Evolutionary conservation across 2,113 vertebrate genomes (phyloP).

Genomic region (Pungitius pungitius): DNA sequence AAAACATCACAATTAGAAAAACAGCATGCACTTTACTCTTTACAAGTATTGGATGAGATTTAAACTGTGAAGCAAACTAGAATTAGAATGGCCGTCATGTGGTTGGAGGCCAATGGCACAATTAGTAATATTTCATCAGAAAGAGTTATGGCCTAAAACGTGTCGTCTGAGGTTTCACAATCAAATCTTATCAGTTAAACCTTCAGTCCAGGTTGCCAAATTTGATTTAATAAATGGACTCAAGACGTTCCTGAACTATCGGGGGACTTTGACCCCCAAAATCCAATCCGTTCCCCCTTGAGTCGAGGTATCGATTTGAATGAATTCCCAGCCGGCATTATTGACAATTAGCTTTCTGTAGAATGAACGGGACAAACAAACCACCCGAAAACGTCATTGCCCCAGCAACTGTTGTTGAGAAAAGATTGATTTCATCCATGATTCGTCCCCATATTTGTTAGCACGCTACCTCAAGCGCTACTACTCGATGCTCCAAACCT

Average conservation of each 20-base stretch:
- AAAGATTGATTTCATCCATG: constrained; percentile 4
- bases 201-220: background rate
- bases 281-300: background rate
- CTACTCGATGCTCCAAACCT: background rate
- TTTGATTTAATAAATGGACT: background rate
- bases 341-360: background rate
- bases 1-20: background rate
- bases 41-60: too few species aligned
- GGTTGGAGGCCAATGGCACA: background rate
- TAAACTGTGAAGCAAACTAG: too few species aligned
- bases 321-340: background rate
- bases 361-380: background rate
- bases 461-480: background rate
- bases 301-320: background rate
- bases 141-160: background rate
- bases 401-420: background rate
- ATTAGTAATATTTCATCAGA: background rate
- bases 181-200: background rate
- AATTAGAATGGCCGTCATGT: too few species aligned
- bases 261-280: background rate
- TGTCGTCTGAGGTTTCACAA: background rate
- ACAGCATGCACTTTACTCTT: background rate
- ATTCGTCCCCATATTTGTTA: background rate
- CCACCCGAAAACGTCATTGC: background rate
- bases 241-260: background rate